Base-by-base conservation (phyloP, 2,113 vertebrate genomes). In the Micromys minutus region DNA sequence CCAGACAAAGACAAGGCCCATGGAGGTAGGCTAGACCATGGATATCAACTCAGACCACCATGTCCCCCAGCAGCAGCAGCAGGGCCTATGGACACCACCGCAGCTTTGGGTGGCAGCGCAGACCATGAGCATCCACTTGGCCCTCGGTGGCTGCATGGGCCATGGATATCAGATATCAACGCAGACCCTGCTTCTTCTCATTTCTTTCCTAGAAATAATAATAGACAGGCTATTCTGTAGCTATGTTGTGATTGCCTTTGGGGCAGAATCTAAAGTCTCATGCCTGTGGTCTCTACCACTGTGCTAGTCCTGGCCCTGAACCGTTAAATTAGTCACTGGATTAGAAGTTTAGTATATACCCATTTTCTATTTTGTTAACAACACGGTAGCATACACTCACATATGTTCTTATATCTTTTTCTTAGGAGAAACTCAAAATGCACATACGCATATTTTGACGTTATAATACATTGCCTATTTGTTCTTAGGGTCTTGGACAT, bases 341-440 rank as follows among this genome's bases (percentile, higher is more conserved):
- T 86, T 77, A 76, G 86, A 96, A 80, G 77, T 85, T 29, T 92
- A 92, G 45, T 15, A 26, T 61, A n/a, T 52, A 52, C 11, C 7
- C 11, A n/a, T 50, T 67, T 76, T 89, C 85, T 71, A 10, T 22
- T 83, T 47, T 75, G 77, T 39, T 69, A 95, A 90, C 12, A 92
- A 36, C 61, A 94, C 16, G 55, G 5, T 36, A n/a, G 45, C n/a
- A 83, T 21, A 16, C 42, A 42, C 26, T 36, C 31, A 19, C n/a
- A 50, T 50, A n/a, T n/a, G 42, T 50, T 47, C 13, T n/a, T 6
- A 59, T 31, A 57, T 59, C 5, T 42, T 93, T 91, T 89, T 63
- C 42, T 89, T 81, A 80, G 80, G 55, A 47, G 22, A 75, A 87
- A 80, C 75, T 95, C 36, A 87, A 57, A 91, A 77, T 29, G 50